Base-by-base conservation (phyloP, 2,797 vertebrate genomes). In the Melanotaenia pygmaea region DNA sequence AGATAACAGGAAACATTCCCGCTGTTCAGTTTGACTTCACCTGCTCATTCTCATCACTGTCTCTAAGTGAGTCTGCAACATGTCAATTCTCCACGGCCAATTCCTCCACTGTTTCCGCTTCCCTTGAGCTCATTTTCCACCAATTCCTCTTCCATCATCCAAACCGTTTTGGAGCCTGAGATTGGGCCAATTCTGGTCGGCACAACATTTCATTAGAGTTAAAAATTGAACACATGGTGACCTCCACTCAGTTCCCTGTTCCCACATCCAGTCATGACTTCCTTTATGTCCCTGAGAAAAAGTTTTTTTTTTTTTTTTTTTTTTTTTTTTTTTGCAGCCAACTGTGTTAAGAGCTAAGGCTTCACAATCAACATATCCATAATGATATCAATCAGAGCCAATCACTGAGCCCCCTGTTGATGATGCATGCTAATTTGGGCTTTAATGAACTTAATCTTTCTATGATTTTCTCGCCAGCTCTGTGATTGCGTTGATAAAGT, bases 311-410 rank as follows among this genome's bases (percentile, higher is more conserved):
- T 63, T 34, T 12, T 38, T 38, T 2, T 75, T 70, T 64, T 68
- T 61, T 35, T 10, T 10, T 14, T 40, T 40, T 13, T 67, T 77
- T 73, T 72, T 51, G 22, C 50, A 58, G 40, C 61, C 65, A 74
- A 51, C 72, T 65, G 43, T 70, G 57, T 67, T 8, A 38, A 83
- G 70, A 79, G 57, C 73, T 59, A 24, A 69, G 67, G 76, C 76
- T 84, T 80, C 77, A 82, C 76, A 91, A 90, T 92, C 79, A 88
- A 63, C 1, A 20, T 77, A 24, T 74, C 77, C 64, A 76, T 88
- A 90, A 90, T 90, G 78, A 84, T 81, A 90, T 91, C 88, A 91
- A 89, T 92, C 91, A 88, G 78, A 84, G 81, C 79, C 80, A 91
- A 92, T 90, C 86, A 88, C 34, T 6, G 37, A 3, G 32, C 58